Percentiles rank a stretch among this genome's conserved stretches.
phyloP scores from a whole-genome alignment of 2,113 vertebrate genomes.

The Dolichallabes microphthalmus region DNA sequence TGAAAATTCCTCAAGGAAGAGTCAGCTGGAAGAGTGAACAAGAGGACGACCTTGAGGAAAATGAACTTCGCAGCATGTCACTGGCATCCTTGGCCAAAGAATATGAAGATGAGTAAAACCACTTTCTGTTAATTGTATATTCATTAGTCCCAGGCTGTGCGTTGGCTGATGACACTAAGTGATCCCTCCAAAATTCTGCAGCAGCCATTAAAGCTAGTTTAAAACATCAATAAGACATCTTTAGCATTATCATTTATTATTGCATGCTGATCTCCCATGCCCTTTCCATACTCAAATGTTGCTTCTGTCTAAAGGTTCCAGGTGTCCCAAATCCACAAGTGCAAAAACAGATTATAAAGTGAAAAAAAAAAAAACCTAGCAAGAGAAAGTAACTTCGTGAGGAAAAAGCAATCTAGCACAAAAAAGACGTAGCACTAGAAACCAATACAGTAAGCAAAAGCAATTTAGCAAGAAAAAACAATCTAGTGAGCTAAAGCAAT shows the following conservation, averaged over 20 bases:
- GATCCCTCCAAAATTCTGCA: background rate
- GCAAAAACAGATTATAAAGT: background rate
- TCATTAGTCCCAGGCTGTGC: constrained; percentile 16
- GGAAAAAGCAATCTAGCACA: background rate
- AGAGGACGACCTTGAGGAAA: constrained; percentile 8
- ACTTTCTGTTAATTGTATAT: background rate
- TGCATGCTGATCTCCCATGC: background rate
- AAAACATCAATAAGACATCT: constrained; percentile 4
- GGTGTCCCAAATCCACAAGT: background rate
- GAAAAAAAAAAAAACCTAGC: background rate
- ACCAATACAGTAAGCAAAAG: background rate
- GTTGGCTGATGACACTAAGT: background rate
- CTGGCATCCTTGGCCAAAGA: background rate
- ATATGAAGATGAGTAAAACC: constrained; percentile 13
- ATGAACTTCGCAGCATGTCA: constrained; percentile 14
- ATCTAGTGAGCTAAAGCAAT: background rate
- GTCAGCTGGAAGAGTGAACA: background rate
- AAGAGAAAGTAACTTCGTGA: background rate
- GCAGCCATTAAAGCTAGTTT: constrained; percentile 10
- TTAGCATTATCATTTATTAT: background rate
- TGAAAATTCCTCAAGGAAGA: background rate
- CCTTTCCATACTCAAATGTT: background rate
- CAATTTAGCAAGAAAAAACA: background rate
- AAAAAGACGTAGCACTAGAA: background rate
- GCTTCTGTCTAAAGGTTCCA: background rate